Base-by-base conservation (phyloP, 2,888 invertebrate species). In the Amphipoea lucens region DNA sequence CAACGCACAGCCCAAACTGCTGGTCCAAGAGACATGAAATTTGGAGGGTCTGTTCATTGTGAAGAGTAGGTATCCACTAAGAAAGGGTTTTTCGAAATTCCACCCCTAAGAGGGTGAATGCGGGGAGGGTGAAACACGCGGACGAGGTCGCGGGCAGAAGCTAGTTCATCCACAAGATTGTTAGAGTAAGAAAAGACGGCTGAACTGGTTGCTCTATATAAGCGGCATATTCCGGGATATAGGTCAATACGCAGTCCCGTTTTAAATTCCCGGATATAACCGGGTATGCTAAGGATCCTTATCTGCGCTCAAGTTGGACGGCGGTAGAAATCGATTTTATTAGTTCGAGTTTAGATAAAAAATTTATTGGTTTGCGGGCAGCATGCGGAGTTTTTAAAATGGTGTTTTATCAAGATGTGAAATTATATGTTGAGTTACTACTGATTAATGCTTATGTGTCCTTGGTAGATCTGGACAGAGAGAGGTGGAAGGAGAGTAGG, bases 221-320 rank as follows among this genome's bases (percentile, higher is more conserved):
- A 67, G 17, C 36, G 57, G 68, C 7, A 67, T 70, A 65, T 74
- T 66, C 67, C 75, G 68, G 40, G 11, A 86, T 85, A 45, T 86
- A 82, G 87, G 82, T 82, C 82, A 82, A 74, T 68, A 73, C 63
- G 85, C 48, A 74, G 76, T 40, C 66, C 71, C 88, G 86, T 69
- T 86, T 88, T 78, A 85, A 85, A 86, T 88, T 85, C 86, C 69
- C 82, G 76, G 79, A 88, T 85, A 66, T 36, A 36, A 36, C 71
- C 79, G 86, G 86, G 77, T 82, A 74, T 76, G 76, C 48, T 20
- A 36, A 85, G 86, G 79, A 85, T 88, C 54, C 82, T 88, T 85
- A 82, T 87, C 88, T 76, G 6, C 68, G 60, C 71, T 73, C 62
- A 85, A 78, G 81, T 74, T 70, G 48, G 62, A 62, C 45, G 29